These are phyloP conservation scores for Epistrophella euchroma DNA, from an alignment of 2,888 invertebrate genomes.

Conservation along the genomic window DNA sequence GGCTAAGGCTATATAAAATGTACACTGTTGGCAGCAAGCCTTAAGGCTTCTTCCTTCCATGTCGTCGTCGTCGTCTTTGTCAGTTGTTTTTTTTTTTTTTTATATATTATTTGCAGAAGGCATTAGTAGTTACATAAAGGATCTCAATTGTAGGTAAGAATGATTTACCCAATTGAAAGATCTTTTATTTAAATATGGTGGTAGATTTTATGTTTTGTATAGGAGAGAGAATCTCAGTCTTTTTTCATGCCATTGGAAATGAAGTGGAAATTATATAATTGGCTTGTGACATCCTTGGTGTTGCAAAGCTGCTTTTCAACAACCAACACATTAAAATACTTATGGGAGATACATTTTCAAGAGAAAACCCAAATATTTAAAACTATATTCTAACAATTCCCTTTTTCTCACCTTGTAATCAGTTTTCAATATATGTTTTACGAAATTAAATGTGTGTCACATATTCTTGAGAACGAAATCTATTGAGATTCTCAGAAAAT, in stretches of 20 bases:
- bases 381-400: too few relatives aligned
- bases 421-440: too few relatives aligned
- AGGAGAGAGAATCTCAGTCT: background rate
- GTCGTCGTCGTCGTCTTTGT: background rate
- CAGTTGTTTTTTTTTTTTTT: background rate
- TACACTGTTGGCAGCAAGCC: constrained; percentile 16
- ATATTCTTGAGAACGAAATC: too few relatives aligned
- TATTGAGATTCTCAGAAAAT: too few relatives aligned
- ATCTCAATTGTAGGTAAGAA: constrained; percentile 40
- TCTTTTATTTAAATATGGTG: constrained; percentile 37
- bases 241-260: constrained; percentile 28
- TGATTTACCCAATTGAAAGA: constrained; percentile 50
- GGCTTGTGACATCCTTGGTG: constrained; percentile 37
- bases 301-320: background rate
- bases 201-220: background rate
- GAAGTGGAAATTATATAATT: constrained; percentile 35
- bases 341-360: too few relatives aligned
- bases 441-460: too few relatives aligned
- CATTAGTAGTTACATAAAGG: constrained; percentile 32
- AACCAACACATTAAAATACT: background rate
- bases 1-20: background rate
- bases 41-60: constrained; percentile 23
- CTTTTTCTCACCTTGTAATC: too few relatives aligned
- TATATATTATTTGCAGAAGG: constrained; percentile 37
- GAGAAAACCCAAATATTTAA: too few relatives aligned